A percentile compares a stretch with the other conserved stretches of the same genome.
These are phyloP conservation scores for Caenorhabditis plicata DNA, from an alignment of 2,888 invertebrate genomes.

Conservation along the genomic window DNA sequence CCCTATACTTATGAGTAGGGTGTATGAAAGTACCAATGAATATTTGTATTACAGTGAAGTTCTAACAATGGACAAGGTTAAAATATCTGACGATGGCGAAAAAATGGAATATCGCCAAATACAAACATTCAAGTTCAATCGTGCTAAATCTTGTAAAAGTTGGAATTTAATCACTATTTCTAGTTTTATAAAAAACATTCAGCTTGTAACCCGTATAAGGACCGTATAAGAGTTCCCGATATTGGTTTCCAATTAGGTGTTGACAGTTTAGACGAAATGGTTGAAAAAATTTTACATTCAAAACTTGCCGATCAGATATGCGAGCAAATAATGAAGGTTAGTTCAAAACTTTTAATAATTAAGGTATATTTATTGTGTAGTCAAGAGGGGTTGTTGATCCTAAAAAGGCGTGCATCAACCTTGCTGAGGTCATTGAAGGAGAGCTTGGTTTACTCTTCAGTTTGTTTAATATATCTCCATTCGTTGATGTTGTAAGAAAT, in stretches of 20 bases:
- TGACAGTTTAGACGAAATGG: constrained; percentile 15
- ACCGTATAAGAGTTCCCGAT: constrained; percentile 47
- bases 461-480: constrained; percentile 41
- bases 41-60: constrained; percentile 31
- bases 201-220: constrained; percentile 46
- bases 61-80: constrained; percentile 32
- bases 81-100: constrained; percentile 31
- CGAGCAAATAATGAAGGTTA: constrained; percentile 10
- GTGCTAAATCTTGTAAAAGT: constrained; percentile 36
- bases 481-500: constrained; percentile 36
- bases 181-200: too few relatives aligned
- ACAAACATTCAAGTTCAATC: constrained; percentile 41
- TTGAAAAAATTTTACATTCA: constrained; percentile 16
- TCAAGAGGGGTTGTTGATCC: constrained; percentile 2
- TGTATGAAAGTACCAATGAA: neutral
- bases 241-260: constrained; percentile 41
- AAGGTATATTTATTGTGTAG: too few relatives aligned
- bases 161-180: neutral
- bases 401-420: constrained; percentile 7
- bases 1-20: constrained; percentile 53
- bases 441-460: constrained; percentile 43
- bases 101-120: constrained; percentile 40
- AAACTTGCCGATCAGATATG: constrained; percentile 13
- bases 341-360: neutral
- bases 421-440: constrained; percentile 26